Conservation (phyloP, 2,888 invertebrate genomes). For the Eucera pruinosa region DNA sequence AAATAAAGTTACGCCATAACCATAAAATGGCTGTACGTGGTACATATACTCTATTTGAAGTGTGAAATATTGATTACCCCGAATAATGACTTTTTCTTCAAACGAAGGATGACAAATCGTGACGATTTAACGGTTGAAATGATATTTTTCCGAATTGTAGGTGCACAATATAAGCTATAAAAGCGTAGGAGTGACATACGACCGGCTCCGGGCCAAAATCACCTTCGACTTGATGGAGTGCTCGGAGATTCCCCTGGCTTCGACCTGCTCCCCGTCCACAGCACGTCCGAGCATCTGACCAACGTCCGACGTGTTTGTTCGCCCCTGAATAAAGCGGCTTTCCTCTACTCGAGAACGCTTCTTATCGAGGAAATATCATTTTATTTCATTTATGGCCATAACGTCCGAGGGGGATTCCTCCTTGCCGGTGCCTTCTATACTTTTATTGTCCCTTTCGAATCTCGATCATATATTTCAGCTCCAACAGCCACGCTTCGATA, state of each 20-base stretch:
- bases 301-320: constrained; percentile 72
- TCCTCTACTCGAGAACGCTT: constrained; percentile 68
- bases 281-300: constrained; percentile 58
- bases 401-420: constrained; percentile 66
- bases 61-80: no score
- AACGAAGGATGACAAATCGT: neutral
- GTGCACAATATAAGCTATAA: constrained; percentile 65
- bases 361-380: constrained; percentile 83
- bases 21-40: no score
- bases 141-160: constrained; percentile 47
- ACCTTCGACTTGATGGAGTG: constrained; percentile 81
- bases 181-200: constrained; percentile 80
- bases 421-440: constrained; percentile 41
- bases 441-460: constrained; percentile 60
- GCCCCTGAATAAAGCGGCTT: constrained; percentile 82
- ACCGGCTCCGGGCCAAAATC: constrained; percentile 80
- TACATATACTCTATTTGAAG: no score
- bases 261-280: constrained; percentile 55
- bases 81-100: no score
- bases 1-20: no score
- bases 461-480: constrained; percentile 66
- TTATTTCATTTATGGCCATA: constrained; percentile 84
- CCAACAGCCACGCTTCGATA: neutral
- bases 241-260: constrained; percentile 75
- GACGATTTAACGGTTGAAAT: constrained; percentile 39